These are phyloP conservation scores for Odiellus spinosus DNA, from an alignment of 2,888 invertebrate species.

Conservation along the genomic window DNA sequence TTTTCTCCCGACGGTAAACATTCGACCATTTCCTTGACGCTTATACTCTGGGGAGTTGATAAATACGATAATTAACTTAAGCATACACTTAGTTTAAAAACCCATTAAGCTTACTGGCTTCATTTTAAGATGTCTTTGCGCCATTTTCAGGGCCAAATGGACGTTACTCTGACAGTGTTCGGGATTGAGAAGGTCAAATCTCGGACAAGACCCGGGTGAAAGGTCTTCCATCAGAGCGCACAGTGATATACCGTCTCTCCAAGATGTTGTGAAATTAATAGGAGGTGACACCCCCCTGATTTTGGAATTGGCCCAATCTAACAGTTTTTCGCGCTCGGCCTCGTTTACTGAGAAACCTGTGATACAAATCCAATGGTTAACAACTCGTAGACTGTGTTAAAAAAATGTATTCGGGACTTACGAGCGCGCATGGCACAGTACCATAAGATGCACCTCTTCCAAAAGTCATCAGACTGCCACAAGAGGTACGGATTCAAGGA, in stretches of 20 bases:
- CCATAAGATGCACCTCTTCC: too few species aligned
- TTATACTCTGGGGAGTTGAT: slow-evolving; percentile 17
- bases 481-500: too few species aligned
- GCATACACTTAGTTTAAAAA: too few species aligned
- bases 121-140: slow-evolving; percentile 25
- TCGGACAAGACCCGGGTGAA: slow-evolving; percentile 29
- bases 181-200: slow-evolving; percentile 25
- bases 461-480: too few species aligned
- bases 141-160: slow-evolving; percentile 26
- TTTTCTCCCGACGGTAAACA: slow-evolving; percentile 22
- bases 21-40: slow-evolving; percentile 27
- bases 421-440: too few species aligned
- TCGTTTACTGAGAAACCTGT: slow-evolving; percentile 3
- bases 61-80: neutral
- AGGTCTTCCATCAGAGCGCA: slow-evolving; percentile 29
- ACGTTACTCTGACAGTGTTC: slow-evolving; percentile 28
- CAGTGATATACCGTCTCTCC: slow-evolving; percentile 29
- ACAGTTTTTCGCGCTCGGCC: neutral
- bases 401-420: too few species aligned
- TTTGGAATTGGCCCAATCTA: slow-evolving; percentile 3
- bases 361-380: too few species aligned
- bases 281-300: neutral
- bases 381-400: too few species aligned
- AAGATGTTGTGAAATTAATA: slow-evolving; percentile 13
- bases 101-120: slow-evolving; percentile 25